Evolutionary conservation across 1,140 invertebrate species (phyloP), one percentile per base, ranked within the genome.

Genomic region (Caerostris darwini): DNA sequence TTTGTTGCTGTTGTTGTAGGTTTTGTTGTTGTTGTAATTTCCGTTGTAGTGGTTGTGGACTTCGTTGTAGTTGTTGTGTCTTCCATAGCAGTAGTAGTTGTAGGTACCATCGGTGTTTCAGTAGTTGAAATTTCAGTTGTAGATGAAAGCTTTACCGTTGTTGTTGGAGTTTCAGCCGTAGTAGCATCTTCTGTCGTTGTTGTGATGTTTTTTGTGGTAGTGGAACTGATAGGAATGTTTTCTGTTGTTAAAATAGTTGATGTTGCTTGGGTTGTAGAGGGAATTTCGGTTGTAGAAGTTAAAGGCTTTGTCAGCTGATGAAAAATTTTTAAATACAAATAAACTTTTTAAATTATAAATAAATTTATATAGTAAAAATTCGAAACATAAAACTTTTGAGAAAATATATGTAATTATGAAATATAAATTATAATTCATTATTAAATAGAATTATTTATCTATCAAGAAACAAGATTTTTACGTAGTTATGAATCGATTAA

Each of bases 281-380:
- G 85, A 59, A 50, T 8, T 50, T 86, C 85, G 10, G 57, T 86
- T 6, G 85, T 88, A 64, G 86, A 67, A 17, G 59, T 88, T 88
- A 88, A 59, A 58, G 83, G 83, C 58, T 85, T 85, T 3, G 83
- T 58, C 6, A 85, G 7, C 86, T 88, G 10, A 67, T 88, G 8
- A 50, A 67, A 64, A 64, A n/a, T 61, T 88, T 12, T 34, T 50
- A 7, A 64, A 50, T 3, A 54, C 19, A 88, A 64, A 10, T 81
- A 19, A 81, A 81, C n/a, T n/a, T n/a, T 19, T 50, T 81, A 81
- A 19, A n/a, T 81, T 12, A 19, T n/a, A 50, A 81, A 50, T 8
- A 10, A 5, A 19, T 19, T n/a, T 10, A 3, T 3, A 10, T 81
- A 8, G 3, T 10, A 8, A 50, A 19, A 19, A 19, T 3, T 12